Conservation (phyloP, 2,888 invertebrate genomes). For the Branchipolynoe longqiensis region DNA sequence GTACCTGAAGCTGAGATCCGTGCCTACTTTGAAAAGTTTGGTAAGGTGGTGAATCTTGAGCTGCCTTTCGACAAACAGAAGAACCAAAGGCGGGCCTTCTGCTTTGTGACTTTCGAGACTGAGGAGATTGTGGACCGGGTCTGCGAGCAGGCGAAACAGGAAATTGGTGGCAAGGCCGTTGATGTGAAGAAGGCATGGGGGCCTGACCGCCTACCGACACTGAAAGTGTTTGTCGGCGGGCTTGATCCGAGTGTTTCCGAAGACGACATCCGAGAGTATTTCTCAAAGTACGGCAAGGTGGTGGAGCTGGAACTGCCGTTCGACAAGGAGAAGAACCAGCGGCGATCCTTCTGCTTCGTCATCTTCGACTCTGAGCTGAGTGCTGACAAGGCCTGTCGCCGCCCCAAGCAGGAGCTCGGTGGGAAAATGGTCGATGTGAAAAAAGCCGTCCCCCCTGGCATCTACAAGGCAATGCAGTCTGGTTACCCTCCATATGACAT, state of each 20-base stretch:
- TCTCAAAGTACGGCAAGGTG: slow-evolving; percentile 49
- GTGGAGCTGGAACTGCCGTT: slow-evolving; percentile 63
- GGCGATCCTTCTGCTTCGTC: slow-evolving; percentile 63
- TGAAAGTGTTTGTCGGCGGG: slow-evolving; percentile 46
- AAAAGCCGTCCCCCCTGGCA: slow-evolving; percentile 89
- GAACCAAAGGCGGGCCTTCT: slow-evolving; percentile 97
- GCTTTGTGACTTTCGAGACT: slow-evolving; percentile 98
- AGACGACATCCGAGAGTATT: slow-evolving; percentile 52
- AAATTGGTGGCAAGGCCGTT: slow-evolving; percentile 95
- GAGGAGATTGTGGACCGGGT: slow-evolving; percentile 96
- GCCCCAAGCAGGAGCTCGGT: slow-evolving; percentile 48
- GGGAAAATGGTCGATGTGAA: slow-evolving; percentile 88
- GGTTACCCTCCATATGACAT: slow-evolving; percentile 72
- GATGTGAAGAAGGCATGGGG: slow-evolving; percentile 82
- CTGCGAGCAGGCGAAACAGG: slow-evolving; percentile 90
- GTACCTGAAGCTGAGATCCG: slow-evolving; percentile 96
- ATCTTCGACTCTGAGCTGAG: slow-evolving; percentile 60
- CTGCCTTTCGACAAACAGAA: slow-evolving; percentile 98
- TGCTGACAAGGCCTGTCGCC: slow-evolving; percentile 49
- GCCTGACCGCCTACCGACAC: slow-evolving; percentile 37
- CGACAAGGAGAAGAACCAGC: slow-evolving; percentile 64
- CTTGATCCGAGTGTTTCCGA: slow-evolving; percentile 43
- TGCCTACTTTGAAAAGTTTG: slow-evolving; percentile 94
- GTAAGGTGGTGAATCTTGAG: slow-evolving; percentile 94
- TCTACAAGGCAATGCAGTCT: slow-evolving; percentile 64